Evolutionary conservation across 2,888 invertebrate genomes (phyloP), one percentile per base, ranked within the genome.

Genomic region (Callyntrura sp.): DNA sequence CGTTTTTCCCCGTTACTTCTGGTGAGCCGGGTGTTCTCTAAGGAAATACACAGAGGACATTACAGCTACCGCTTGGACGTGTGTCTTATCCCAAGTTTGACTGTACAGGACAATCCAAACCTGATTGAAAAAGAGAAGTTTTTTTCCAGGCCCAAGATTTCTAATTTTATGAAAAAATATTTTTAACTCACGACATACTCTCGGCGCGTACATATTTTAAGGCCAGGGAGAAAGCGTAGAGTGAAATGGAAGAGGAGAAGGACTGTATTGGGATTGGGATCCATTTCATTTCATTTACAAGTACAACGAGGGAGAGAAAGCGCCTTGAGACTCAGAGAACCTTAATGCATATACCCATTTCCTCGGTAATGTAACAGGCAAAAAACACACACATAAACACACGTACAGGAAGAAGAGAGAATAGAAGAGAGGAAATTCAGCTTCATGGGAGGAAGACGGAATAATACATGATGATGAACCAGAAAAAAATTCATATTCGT

Each of bases 351-450:
- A 17, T 17, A 17, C 57, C 14, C 0, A 57, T 17, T 17, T n/a
- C n/a, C 57, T 57, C 5, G 57, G 4, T 1, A 4, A 35, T 6
- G 35, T 35, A 35, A 35, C 35, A 57, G 57, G n/a, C 11, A 55
- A 57, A 17, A 68, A 68, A 11, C 2, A 17, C 68, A 12, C 25
- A 65, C 35, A 4, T 35, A 35, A 35, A 35, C 65, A 65, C 3
- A 6, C 25, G 65, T 23, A 65, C 3, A 73, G n/a, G 9, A 73
- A 17, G n/a, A 43, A 73, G 3, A 73, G 45, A 43, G 73, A 70
- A 70, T n/a, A 35, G 35, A 73, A 51, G 76, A 51, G 20, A 76
- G 51, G 51, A 14, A n/a, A n/a, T n/a, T n/a, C 76, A 51, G 51
- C 51, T 1, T 28, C 65, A 12, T 14, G 65, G 65, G 35, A 65